phyloP scores from a whole-genome alignment of 2,113 vertebrate species.

The Elephantulus edwardii region DNA sequence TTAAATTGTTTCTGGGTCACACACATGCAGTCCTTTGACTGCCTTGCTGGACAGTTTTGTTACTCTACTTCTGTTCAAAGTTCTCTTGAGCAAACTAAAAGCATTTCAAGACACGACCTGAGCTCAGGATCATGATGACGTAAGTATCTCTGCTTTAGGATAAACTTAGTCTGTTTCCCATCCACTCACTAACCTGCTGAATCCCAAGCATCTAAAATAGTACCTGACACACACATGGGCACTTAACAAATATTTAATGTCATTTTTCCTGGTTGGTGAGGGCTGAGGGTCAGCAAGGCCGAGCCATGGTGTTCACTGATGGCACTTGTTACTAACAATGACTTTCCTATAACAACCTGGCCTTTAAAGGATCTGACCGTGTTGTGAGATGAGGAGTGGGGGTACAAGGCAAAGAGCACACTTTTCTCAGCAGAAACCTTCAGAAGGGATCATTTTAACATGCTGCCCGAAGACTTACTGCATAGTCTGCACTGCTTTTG shows the following conservation, averaged over 20 bases:
- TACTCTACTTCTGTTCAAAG: not conserved
- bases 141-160: not conserved
- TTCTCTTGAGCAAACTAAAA: not conserved
- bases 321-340: not conserved
- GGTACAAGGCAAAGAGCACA: not conserved
- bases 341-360: not conserved
- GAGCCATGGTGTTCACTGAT: not conserved
- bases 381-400: not conserved
- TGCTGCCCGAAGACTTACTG: not conserved
- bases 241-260: not conserved
- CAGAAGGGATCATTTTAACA: not conserved
- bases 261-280: not conserved
- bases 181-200: not conserved
- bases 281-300: no score
- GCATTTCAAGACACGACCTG: not conserved
- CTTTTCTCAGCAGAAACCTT: conserved; percentile 10
- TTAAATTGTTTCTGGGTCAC: not conserved
- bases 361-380: not conserved
- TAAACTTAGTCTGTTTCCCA: not conserved
- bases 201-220: not conserved
- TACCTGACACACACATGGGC: not conserved
- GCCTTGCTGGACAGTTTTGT: not conserved
- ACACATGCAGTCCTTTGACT: not conserved
- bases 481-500: not conserved
- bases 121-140: not conserved